phyloP scores from a whole-genome alignment of 2,888 invertebrate genomes.

The Chalcis sispes region DNA sequence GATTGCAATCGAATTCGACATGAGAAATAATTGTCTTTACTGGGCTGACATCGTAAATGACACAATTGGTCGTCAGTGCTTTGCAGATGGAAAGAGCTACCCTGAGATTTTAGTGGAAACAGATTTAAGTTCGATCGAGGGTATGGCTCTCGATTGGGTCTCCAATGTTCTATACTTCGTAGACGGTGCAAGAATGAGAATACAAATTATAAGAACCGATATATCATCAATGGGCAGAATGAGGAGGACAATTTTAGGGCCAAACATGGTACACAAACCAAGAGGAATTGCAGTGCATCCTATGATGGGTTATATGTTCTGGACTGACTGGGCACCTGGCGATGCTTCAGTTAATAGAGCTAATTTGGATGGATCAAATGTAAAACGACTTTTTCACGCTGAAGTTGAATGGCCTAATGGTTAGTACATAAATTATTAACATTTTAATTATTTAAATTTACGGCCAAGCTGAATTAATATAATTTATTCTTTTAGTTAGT shows the following conservation, averaged over 20 bases:
- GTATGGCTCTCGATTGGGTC: constrained; percentile 93
- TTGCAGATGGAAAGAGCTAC: constrained; percentile 80
- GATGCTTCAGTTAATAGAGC: constrained; percentile 88
- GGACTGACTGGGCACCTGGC: constrained; percentile 92
- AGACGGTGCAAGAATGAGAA: constrained; percentile 86
- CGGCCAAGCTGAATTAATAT: not conserved
- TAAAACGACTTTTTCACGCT: constrained; percentile 79
- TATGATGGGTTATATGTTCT: constrained; percentile 86
- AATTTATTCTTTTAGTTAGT: constrained; percentile 1
- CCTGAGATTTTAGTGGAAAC: constrained; percentile 86
- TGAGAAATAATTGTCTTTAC: constrained; percentile 89
- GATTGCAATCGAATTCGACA: constrained; percentile 91
- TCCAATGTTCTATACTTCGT: constrained; percentile 92
- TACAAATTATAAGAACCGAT: constrained; percentile 88
- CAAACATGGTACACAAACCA: constrained; percentile 83
- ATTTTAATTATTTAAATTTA: not conserved
- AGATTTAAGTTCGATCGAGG: constrained; percentile 88
- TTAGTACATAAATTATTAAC: constrained; percentile 31
- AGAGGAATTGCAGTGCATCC: constrained; percentile 91
- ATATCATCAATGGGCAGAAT: constrained; percentile 81
- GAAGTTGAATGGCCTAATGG: constrained; percentile 92
- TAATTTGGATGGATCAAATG: constrained; percentile 86
- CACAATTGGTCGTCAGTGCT: constrained; percentile 87
- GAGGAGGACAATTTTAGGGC: constrained; percentile 86
- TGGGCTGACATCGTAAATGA: constrained; percentile 92